Evolutionary conservation across 2,113 vertebrate genomes (phyloP), one percentile per base, ranked within the genome.

Genomic region (Hyperoodon ampullatus): DNA sequence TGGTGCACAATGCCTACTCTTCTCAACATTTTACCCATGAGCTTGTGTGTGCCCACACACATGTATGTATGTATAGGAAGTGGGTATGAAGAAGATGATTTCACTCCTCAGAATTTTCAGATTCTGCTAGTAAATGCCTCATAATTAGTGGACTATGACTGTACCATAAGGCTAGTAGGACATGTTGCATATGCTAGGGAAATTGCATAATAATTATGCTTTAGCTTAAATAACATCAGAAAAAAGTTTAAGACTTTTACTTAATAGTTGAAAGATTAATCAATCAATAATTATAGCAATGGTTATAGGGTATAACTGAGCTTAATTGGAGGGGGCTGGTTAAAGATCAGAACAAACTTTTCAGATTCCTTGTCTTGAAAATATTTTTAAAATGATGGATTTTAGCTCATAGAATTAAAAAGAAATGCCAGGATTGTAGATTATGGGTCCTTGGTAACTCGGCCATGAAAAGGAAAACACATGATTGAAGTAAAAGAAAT

Each of bases 241-340:
- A 98, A 98, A 98, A 96, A 95, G n/a, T 35, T 98, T 98, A 98
- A 98, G 97, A 98, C 96, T 98, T 98, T 98, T 98, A 98, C 98
- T 99, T 99, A 98, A 98, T 98, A 98, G 96, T 97, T 98, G 98
- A 99, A 98, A 98, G 97, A 98, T 98, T 98, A 99, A 99, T 99
- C 98, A 98, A 99, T 99, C 98, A 99, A 99, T 98, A 98, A 99
- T 98, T 98, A 98, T 97, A 98, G 97, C 95, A 98, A 98, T 98
- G 98, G 99, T 98, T 98, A 99, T 98, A 96, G 97, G 90, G 50
- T 98, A 97, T 98, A 98, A 99, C 98, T 98, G 98, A 98, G 97
- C 97, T 98, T 99, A 98, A 99, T 98, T 98, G 97, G 97, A 98
- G 97, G 98, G 86, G 97, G 90, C 97, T 98, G 98, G 98, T 98